These are phyloP conservation scores for Leptestheria dahalacensis DNA, from an alignment of 1,140 invertebrate species.

Conservation along the genomic window DNA sequence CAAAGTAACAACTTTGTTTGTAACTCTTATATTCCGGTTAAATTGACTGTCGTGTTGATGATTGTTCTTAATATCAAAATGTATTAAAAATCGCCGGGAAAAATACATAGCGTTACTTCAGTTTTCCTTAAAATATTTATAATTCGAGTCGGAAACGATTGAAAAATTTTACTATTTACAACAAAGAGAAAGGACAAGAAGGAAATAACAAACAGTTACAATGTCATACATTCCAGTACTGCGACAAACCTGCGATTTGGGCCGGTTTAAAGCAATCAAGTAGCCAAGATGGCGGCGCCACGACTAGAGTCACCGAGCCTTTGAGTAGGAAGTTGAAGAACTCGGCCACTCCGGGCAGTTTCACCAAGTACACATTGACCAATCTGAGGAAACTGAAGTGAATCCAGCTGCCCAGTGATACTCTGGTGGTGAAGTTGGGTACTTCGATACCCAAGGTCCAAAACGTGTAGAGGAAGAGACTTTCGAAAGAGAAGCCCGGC, in stretches of 20 bases:
- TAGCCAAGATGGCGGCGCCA: neutral
- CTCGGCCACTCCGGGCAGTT: neutral
- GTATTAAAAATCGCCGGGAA: too few species aligned
- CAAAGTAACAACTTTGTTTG: neutral
- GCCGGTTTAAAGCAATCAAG: neutral
- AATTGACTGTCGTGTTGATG: neutral
- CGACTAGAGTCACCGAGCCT: neutral
- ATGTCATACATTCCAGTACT: neutral
- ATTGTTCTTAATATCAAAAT: too few species aligned
- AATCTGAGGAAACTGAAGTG: neutral
- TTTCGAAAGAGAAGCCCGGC: slow-evolving; percentile 3
- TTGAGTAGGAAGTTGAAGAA: neutral
- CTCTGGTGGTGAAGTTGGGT: neutral
- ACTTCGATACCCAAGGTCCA: neutral
- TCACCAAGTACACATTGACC: neutral
- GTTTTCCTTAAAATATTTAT: too few species aligned
- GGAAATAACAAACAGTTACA: neutral
- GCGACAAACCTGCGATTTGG: neutral
- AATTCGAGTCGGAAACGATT: too few species aligned
- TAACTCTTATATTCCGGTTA: neutral
- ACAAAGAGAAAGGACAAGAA: neutral
- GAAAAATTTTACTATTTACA: too few species aligned
- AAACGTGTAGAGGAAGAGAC: slow-evolving; percentile 2
- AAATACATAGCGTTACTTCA: too few species aligned
- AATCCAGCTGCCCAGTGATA: neutral